phyloP scores from a whole-genome alignment of 2,113 vertebrate species.

The Vidua chalybeata region DNA sequence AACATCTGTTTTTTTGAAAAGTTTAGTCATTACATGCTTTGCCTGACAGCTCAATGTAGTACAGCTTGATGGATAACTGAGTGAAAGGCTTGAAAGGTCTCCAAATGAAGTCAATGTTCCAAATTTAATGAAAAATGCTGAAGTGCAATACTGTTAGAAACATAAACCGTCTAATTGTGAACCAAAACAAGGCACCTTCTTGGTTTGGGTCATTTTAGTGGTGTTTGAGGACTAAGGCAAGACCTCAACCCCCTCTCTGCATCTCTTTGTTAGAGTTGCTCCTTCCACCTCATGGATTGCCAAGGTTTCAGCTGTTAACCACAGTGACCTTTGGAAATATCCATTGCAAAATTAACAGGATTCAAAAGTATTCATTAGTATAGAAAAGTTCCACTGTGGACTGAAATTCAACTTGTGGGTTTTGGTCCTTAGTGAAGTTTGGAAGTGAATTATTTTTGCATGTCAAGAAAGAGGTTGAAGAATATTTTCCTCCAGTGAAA shows the following conservation, averaged over 20 bases:
- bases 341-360: neutral
- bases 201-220: neutral
- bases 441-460: neutral
- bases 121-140: neutral
- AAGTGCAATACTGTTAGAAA: neutral
- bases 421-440: neutral
- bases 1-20: slow-evolving; percentile 21
- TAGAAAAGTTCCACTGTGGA: neutral
- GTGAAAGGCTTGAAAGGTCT: slow-evolving; percentile 14
- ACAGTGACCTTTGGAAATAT: neutral
- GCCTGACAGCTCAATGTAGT: neutral
- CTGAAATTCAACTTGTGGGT: neutral
- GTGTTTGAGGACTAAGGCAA: neutral
- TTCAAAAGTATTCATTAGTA: neutral
- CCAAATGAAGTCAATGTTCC: neutral
- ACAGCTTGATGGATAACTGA: neutral
- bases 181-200: neutral
- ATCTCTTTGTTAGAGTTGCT: neutral
- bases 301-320: neutral
- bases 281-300: neutral
- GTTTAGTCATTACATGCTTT: slow-evolving; percentile 20
- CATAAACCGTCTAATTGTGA: neutral
- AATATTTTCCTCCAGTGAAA: neutral
- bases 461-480: neutral
- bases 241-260: neutral